These are phyloP conservation scores for Microtus oregoni DNA, from an alignment of 2,113 vertebrate genomes.

Conservation along the genomic window DNA sequence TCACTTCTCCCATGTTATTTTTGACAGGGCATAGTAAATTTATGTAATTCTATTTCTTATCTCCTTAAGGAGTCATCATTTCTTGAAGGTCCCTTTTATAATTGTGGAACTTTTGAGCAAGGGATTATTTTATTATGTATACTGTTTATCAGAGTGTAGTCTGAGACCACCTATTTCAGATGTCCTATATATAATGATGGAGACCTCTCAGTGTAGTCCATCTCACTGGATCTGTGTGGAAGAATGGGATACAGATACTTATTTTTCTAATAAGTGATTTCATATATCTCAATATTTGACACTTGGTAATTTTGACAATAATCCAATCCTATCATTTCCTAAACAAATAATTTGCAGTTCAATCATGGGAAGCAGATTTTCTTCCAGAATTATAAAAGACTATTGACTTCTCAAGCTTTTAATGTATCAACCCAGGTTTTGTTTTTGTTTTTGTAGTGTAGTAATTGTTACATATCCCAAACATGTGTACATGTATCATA, in stretches of 20 bases:
- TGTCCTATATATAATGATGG: too few relatives aligned
- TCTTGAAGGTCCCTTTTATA: background rate
- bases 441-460: background rate
- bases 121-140: background rate
- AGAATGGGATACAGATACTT: background rate
- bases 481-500: background rate
- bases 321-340: background rate
- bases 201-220: background rate
- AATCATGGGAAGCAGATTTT: background rate
- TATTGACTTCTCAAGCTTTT: background rate
- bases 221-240: background rate
- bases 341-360: conserved; percentile 18
- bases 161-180: background rate
- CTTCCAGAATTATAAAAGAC: background rate
- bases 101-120: conserved; percentile 31
- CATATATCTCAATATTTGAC: background rate
- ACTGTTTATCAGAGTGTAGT: background rate
- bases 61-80: background rate
- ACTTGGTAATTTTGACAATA: background rate
- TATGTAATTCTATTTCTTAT: background rate
- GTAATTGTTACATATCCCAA: background rate
- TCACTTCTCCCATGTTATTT: background rate
- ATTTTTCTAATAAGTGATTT: background rate
- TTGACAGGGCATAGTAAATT: conserved; percentile 24
- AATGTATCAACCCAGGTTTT: background rate